Conservation (phyloP, 2,113 vertebrate genomes). For the Platichthys flesus region DNA sequence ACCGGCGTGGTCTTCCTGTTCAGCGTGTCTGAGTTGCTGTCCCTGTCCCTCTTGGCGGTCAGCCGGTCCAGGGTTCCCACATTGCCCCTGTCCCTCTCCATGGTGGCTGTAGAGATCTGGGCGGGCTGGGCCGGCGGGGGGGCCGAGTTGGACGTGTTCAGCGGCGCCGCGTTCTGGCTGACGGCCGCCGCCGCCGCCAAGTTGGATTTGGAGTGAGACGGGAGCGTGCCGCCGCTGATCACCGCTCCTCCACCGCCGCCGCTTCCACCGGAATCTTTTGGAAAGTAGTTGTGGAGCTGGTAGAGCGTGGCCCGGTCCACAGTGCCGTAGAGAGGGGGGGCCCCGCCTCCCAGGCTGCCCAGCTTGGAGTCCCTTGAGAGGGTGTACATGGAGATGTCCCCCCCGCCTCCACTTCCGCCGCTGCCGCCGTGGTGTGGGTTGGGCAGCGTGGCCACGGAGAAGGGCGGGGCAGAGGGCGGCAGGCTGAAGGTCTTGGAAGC, state of each 20-base stretch:
- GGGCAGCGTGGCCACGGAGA: conserved; percentile 84
- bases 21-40: conserved; percentile 90
- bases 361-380: conserved; percentile 86
- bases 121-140: conserved; percentile 72
- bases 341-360: conserved; percentile 81
- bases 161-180: conserved; percentile 75
- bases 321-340: conserved; percentile 82
- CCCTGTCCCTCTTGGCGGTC: conserved; percentile 81
- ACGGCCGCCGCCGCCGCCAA: conserved; percentile 72
- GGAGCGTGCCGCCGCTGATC: conserved; percentile 79
- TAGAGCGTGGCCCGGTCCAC: conserved; percentile 88
- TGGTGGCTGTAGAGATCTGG: conserved; percentile 79
- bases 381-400: conserved; percentile 95
- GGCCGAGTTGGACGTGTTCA: conserved; percentile 83
- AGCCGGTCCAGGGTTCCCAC: conserved; percentile 80
- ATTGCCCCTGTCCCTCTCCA: conserved; percentile 82
- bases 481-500: conserved; percentile 83
- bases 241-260: conserved; percentile 50
- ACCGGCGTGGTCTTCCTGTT: conserved; percentile 94
- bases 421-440: conserved; percentile 81
- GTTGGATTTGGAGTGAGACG: conserved; percentile 84
- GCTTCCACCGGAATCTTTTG: conserved; percentile 82
- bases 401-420: conserved; percentile 68
- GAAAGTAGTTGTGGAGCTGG: conserved; percentile 93
- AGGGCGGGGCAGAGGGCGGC: conserved; percentile 79